Evolutionary conservation across 2,888 invertebrate genomes (phyloP), one percentile per base, ranked within the genome.

Genomic region (Protophormia terraenovae): DNA sequence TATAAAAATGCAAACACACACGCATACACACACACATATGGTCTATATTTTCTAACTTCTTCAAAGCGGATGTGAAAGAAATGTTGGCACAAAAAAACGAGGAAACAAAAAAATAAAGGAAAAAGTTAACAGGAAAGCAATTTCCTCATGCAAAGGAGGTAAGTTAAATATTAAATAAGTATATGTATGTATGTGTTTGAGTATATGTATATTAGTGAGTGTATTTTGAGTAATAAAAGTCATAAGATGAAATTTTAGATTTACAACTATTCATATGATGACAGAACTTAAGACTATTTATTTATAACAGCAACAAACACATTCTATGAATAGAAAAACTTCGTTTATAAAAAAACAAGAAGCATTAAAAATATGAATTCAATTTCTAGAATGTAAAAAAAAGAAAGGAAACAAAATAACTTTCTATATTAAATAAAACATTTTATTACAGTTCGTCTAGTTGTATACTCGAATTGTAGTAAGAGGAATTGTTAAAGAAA

Each of bases 81-180:
- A 75, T 47, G 53, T 50, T 69, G 60, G 69, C 60, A 60, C 58
- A 69, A 60, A 78, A 77, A 50, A 58, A 66, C 72, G 41, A 66
- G 41, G 53, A 75, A 79, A 66, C 32, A 38, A 75, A 55, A 82
- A 81, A 29, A 58, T 14, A 29, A 6, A 50, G 35, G 22, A 60
- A 76, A 66, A 67, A 78, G 29, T 71, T 75, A 85, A 82, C 85
- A 85, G 85, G 85, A 85, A 85, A 85, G 78, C 85, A 85, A 85
- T 85, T 85, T 85, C 85, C 85, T 85, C 71, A 85, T 85, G 81
- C 82, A 85, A 82, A 85, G 82, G 75, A 82, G 85, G 78, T 64
- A 82, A 78, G 78, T 79, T 75, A 75, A 71, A 82, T 82, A 82
- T 82, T 82, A 82, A 82, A 82, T 76, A 76, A 69, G 53, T 53